phyloP scores from a whole-genome alignment of 2,113 vertebrate species.

The Crotalus viridis region DNA sequence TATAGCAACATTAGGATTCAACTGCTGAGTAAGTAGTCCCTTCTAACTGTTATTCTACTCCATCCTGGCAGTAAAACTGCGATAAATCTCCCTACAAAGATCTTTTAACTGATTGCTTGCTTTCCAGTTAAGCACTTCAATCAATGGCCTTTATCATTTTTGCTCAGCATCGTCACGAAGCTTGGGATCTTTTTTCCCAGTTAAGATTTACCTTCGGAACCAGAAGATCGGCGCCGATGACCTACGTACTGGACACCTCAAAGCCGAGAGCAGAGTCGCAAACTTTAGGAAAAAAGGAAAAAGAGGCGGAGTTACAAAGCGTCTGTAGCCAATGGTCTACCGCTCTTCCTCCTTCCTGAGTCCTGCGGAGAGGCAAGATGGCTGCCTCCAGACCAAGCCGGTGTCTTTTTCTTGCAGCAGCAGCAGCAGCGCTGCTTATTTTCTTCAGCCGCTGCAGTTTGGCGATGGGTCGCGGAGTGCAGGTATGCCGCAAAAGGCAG shows the following conservation, averaged over 20 bases:
- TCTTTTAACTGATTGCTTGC: neutral
- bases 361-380: conserved; percentile 17
- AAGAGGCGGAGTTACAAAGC: neutral
- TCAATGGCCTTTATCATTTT: neutral
- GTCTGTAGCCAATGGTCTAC: neutral
- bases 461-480: neutral
- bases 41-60: no score
- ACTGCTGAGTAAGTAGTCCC: neutral
- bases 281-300: neutral
- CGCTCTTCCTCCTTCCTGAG: neutral
- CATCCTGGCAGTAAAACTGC: no score
- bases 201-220: neutral
- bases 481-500: conserved; percentile 38
- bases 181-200: neutral
- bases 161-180: neutral
- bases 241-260: neutral
- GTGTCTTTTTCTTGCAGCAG: fast-evolving
- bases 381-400: fast-evolving
- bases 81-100: neutral
- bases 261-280: neutral
- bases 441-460: conserved; percentile 20
- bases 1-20: neutral
- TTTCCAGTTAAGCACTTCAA: neutral
- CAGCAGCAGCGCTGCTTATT: neutral
- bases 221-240: neutral